These are phyloP conservation scores for Corydoras maculifer DNA, from an alignment of 2,113 vertebrate species.

Conservation along the genomic window DNA sequence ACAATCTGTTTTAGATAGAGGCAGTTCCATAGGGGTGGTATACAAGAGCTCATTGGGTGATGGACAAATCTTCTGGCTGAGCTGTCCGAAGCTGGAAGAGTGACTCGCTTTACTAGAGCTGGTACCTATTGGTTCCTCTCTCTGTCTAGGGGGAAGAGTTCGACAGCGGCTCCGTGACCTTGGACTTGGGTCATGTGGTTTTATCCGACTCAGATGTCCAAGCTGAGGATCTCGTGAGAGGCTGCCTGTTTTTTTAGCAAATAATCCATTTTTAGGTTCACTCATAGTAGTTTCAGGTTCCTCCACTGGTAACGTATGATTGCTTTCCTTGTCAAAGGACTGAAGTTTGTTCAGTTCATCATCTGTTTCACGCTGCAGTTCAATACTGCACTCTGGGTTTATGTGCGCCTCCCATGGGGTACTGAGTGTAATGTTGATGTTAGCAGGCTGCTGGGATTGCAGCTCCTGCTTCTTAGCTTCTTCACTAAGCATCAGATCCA, in stretches of 20 bases:
- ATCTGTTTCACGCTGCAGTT: constrained; percentile 30
- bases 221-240: constrained; percentile 4
- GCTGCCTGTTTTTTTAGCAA: not conserved
- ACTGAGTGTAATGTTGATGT: constrained; percentile 35
- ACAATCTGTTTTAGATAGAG: constrained; percentile 10
- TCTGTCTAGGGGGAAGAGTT: constrained; percentile 63
- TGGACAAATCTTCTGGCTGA: constrained; percentile 47
- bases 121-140: constrained; percentile 47
- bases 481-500: constrained; percentile 86
- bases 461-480: constrained; percentile 70
- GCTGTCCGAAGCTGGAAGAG: constrained; percentile 60
- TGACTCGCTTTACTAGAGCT: constrained; percentile 56
- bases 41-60: constrained; percentile 23
- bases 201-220: not conserved
- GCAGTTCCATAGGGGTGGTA: constrained; percentile 7
- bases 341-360: constrained; percentile 11
- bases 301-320: constrained; percentile 26
- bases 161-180: constrained; percentile 58
- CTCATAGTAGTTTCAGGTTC: constrained; percentile 8
- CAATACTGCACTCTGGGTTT: constrained; percentile 21
- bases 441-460: constrained; percentile 33
- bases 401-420: constrained; percentile 45
- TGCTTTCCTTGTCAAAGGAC: constrained; percentile 22
- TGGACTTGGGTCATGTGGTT: constrained; percentile 4
- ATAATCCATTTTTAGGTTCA: not conserved